These are phyloP conservation scores for Thalassophryne amazonica DNA, from an alignment of 2,797 vertebrate species.

Conservation along the genomic window DNA sequence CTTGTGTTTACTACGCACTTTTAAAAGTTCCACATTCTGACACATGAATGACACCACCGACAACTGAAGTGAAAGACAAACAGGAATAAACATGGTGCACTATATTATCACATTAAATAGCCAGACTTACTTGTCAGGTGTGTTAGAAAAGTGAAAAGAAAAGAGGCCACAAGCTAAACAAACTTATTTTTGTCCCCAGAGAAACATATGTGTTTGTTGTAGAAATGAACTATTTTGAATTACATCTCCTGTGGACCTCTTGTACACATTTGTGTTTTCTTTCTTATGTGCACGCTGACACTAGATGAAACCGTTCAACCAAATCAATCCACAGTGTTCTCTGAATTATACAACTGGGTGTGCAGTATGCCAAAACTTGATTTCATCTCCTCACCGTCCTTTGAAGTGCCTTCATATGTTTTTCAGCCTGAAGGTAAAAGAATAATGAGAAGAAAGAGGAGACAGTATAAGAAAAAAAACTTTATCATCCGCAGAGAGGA, in stretches of 20 bases:
- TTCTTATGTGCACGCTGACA: background rate
- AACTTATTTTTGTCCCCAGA: background rate
- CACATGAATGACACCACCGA: too few relatives aligned
- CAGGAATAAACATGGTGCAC: too few relatives aligned
- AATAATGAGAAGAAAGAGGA: constrained; percentile 42
- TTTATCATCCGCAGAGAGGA: constrained; percentile 8
- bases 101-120: background rate
- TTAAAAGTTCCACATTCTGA: too few relatives aligned
- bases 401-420: constrained; percentile 16
- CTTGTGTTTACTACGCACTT: too few relatives aligned
- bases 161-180: background rate
- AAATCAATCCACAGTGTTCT: constrained; percentile 1
- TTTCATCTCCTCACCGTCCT: constrained; percentile 28
- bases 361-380: constrained; percentile 6
- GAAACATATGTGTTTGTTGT: background rate
- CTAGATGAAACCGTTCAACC: background rate
- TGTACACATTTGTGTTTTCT: background rate
- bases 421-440: constrained; percentile 23
- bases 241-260: background rate
- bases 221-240: background rate
- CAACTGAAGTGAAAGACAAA: too few relatives aligned
- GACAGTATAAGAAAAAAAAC: constrained; percentile 8
- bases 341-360: constrained; percentile 1
- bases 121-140: background rate
- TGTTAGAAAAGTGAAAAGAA: background rate